phyloP scores from a whole-genome alignment of 30 jellyfish, hydroid and myxozoan genomes.

The Aurelia aurita region DNA sequence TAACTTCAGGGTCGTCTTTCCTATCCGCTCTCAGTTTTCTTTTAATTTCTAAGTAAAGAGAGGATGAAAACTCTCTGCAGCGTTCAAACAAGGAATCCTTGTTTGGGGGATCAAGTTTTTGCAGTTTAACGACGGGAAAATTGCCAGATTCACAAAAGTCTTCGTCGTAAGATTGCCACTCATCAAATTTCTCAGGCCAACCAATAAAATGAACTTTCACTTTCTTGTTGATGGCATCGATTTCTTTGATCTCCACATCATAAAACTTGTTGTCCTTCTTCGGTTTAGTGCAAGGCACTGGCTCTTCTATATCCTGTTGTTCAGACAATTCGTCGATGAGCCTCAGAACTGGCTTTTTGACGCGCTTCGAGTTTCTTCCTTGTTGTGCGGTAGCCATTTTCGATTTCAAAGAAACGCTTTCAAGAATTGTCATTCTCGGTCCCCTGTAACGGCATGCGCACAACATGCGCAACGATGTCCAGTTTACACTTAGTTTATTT shows the following conservation, averaged over 20 bases:
- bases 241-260: slow-evolving; percentile 19
- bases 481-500: too few species aligned
- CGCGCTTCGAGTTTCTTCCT: too few species aligned
- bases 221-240: slow-evolving; percentile 1
- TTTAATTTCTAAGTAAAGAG: slow-evolving; percentile 7
- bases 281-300: background rate
- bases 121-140: slow-evolving; percentile 21
- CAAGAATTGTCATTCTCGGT: too few species aligned
- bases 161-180: background rate
- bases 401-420: too few species aligned
- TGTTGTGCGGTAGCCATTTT: too few species aligned
- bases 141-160: too few species aligned
- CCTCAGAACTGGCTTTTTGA: too few species aligned
- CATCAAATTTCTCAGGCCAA: slow-evolving; percentile 3
- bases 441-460: too few species aligned
- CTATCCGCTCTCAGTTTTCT: background rate
- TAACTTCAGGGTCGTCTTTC: slow-evolving; percentile 21
- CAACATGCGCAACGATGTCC: too few species aligned
- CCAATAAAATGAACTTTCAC: slow-evolving; percentile 8
- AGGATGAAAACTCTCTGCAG: background rate
- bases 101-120: slow-evolving; percentile 8
- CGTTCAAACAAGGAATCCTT: background rate
- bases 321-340: too few species aligned
- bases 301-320: background rate
- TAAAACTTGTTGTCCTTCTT: slow-evolving; percentile 2